phyloP scores from a whole-genome alignment of 2,113 vertebrate genomes.

The Clinocottus analis region DNA sequence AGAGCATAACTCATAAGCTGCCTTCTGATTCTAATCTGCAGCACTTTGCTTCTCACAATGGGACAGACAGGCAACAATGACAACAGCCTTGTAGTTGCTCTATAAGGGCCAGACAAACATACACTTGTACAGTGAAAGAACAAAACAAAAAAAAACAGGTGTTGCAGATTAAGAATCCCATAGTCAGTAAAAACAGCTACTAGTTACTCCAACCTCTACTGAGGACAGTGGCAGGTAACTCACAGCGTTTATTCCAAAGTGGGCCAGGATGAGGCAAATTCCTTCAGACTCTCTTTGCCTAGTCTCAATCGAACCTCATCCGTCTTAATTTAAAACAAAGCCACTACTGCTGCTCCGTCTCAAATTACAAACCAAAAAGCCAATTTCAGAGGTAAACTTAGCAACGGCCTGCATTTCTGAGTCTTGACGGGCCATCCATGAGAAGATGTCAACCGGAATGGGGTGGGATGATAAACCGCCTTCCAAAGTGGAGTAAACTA shows the following conservation, averaged over 20 bases:
- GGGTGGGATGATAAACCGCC: constrained; percentile 62
- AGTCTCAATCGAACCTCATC: constrained; percentile 56
- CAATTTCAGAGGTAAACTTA: constrained; percentile 59
- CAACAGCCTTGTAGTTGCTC: constrained; percentile 73
- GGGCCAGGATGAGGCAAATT: constrained; percentile 5
- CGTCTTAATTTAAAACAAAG: constrained; percentile 59
- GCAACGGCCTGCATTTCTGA: constrained; percentile 27
- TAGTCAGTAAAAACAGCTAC: constrained; percentile 3
- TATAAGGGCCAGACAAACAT: constrained; percentile 29
- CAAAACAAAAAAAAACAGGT: constrained; percentile 19
- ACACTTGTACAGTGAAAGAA: constrained; percentile 10
- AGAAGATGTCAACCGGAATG: constrained; percentile 60
- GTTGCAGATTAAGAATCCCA: constrained; percentile 27
- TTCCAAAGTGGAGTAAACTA: constrained; percentile 62
- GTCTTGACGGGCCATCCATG: constrained; percentile 43
- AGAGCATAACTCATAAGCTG: constrained; percentile 80
- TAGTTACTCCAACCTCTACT: background rate
- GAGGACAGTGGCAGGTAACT: constrained; percentile 9
- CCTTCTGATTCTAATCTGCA: constrained; percentile 78
- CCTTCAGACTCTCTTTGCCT: constrained; percentile 10
- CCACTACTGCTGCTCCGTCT: constrained; percentile 36
- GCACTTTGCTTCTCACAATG: constrained; percentile 62
- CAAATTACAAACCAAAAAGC: constrained; percentile 65
- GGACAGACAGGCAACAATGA: constrained; percentile 78
- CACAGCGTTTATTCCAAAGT: constrained; percentile 11